Conservation (phyloP, 2,797 vertebrate species). For the Coreius guichenoti region DNA sequence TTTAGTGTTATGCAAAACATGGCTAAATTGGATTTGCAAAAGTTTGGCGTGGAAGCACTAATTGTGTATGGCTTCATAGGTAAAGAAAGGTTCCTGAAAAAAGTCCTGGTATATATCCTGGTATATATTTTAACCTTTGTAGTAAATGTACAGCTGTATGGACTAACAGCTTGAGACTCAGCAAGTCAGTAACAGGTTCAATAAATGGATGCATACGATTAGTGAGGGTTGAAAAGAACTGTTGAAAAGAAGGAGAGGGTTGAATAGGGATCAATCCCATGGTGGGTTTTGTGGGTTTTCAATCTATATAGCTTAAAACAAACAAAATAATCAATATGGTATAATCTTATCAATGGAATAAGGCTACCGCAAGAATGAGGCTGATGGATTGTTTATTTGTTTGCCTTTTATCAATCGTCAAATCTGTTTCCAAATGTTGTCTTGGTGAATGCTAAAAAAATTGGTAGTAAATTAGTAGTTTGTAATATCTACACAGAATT, state of each 20-base stretch:
- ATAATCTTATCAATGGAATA: constrained; percentile 2
- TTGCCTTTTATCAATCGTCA: not conserved
- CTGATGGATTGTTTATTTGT: not conserved
- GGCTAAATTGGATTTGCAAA: not conserved
- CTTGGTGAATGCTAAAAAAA: not conserved
- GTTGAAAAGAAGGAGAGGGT: constrained; percentile 16
- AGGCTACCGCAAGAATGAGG: not conserved
- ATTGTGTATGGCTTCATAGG: not conserved
- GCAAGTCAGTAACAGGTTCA: constrained; percentile 71
- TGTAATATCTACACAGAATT: not conserved
- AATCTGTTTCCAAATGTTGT: not conserved
- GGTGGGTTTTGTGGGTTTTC: not conserved
- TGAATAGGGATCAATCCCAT: constrained; percentile 33
- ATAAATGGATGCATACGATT: constrained; percentile 72
- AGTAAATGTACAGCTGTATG: constrained; percentile 38
- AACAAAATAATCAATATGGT: constrained; percentile 26
- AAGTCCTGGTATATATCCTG: not conserved
- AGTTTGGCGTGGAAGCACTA: not conserved
- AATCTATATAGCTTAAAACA: constrained; percentile 24
- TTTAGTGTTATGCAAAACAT: not conserved
- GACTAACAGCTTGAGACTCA: constrained; percentile 52
- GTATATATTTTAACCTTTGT: not conserved
- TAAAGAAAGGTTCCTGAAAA: not conserved
- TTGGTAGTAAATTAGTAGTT: not conserved
- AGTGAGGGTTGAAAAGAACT: constrained; percentile 28